Conservation (phyloP, 2,113 vertebrate genomes). For the Chaetodon trifascialis region DNA sequence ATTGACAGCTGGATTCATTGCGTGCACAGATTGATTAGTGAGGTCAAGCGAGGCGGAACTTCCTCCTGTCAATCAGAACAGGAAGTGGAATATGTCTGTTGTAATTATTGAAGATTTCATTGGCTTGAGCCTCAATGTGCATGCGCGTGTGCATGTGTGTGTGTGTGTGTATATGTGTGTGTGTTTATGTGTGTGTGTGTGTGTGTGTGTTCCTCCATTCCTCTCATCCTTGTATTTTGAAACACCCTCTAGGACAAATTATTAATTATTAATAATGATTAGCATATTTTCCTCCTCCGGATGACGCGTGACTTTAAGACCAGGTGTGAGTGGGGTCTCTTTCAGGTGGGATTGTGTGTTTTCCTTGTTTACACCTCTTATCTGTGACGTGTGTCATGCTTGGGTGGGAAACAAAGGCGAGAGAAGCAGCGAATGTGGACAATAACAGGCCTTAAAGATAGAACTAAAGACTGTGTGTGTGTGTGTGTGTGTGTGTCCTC, state of each 20-base stretch:
- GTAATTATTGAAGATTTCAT: conserved; percentile 32
- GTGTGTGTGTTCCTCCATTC: neutral
- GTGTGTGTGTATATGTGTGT: neutral
- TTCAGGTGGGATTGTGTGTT: too few species aligned
- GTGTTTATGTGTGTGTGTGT: neutral
- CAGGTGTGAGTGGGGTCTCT: too few species aligned
- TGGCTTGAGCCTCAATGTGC: neutral
- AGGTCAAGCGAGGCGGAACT: conserved; percentile 61
- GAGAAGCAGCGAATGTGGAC: neutral
- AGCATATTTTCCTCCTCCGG: too few species aligned
- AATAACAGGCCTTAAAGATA: neutral
- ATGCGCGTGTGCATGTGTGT: neutral
- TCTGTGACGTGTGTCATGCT: too few species aligned
- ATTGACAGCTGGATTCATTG: conserved; percentile 70
- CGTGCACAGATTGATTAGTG: conserved; percentile 60
- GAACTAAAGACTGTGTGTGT: neutral
- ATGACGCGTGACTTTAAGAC: too few species aligned
- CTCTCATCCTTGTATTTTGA: too few species aligned
- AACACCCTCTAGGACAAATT: too few species aligned
- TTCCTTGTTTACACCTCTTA: too few species aligned
- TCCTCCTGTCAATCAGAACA: conserved; percentile 50
- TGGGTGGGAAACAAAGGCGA: too few species aligned
- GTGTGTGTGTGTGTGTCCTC: neutral
- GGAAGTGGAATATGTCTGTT: conserved; percentile 37
- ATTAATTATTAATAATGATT: too few species aligned